Conservation (phyloP, 2,113 vertebrate species). For the Acrocephalus arundinaceus region DNA sequence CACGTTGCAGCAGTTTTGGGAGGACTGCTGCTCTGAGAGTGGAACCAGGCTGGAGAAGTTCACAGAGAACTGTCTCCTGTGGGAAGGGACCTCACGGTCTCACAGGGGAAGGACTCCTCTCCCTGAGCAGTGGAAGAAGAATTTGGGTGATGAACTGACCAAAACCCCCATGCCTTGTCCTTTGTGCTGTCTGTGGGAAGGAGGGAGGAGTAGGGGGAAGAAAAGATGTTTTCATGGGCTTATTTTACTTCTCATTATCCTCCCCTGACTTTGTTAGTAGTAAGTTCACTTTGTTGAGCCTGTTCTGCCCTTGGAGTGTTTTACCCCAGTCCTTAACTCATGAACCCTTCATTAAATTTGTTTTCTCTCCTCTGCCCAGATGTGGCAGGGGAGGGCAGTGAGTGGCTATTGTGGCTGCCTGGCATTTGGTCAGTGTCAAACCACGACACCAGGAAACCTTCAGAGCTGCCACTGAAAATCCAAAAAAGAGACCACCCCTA, state of each 20-base stretch:
- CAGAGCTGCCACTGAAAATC: neutral
- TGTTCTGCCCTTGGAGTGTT: neutral
- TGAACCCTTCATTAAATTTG: neutral
- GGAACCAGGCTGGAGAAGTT: neutral
- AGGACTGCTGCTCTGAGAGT: too few relatives aligned
- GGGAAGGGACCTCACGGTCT: neutral
- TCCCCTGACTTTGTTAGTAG: neutral
- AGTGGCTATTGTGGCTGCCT: neutral
- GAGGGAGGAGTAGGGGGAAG: neutral
- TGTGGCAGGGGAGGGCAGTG: neutral
- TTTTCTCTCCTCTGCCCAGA: neutral
- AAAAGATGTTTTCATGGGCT: neutral
- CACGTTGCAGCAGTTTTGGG: too few relatives aligned
- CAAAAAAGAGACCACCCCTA: neutral
- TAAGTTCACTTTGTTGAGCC: neutral
- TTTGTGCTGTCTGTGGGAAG: accelerated
- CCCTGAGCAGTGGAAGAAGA: neutral
- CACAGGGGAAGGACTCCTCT: neutral
- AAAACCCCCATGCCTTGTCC: too few relatives aligned
- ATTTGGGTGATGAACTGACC: accelerated
- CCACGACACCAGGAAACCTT: neutral
- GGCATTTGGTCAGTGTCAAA: neutral
- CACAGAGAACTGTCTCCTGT: neutral
- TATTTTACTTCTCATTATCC: neutral
- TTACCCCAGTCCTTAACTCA: neutral